phyloP scores from a whole-genome alignment of 1,140 invertebrate species.

The Pentalonia nigronervosa region DNA sequence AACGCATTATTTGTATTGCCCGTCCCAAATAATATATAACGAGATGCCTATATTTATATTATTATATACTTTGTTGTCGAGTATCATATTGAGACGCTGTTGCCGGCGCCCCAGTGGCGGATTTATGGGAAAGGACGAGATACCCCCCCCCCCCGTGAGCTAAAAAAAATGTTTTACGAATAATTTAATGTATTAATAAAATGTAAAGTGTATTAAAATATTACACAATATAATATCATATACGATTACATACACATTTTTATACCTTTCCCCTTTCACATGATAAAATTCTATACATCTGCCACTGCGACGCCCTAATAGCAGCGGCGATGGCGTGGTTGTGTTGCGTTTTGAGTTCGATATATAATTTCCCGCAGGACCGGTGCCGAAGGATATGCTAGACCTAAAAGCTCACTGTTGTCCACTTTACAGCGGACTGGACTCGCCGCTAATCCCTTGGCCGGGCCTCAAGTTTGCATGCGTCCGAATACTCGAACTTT shows the following conservation, averaged over 20 bases:
- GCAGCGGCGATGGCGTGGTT: background rate
- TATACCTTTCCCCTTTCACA: no score
- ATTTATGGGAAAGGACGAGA: no score
- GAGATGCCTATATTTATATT: background rate
- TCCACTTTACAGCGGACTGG: conserved; percentile 63
- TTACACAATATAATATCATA: no score
- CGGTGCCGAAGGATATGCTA: conserved; percentile 57
- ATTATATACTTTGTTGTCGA: background rate
- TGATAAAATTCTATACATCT: no score
- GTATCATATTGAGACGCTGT: background rate
- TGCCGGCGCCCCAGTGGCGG: no score
- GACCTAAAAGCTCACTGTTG: conserved; percentile 60
- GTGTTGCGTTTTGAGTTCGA: conserved; percentile 1
- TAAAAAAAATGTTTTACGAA: no score
- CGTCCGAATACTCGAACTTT: conserved; percentile 79
- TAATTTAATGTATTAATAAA: no score
- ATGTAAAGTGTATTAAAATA: no score
- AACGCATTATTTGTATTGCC: background rate
- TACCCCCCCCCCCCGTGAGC: no score
- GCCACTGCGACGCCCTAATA: no score
- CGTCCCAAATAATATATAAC: background rate
- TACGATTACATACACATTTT: no score
- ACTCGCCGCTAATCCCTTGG: conserved; percentile 71
- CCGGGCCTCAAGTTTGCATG: conserved; percentile 80
- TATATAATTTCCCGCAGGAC: conserved; percentile 39